phyloP scores from a whole-genome alignment of 2,797 vertebrate species.

The Chaetodon trifasciatus region DNA sequence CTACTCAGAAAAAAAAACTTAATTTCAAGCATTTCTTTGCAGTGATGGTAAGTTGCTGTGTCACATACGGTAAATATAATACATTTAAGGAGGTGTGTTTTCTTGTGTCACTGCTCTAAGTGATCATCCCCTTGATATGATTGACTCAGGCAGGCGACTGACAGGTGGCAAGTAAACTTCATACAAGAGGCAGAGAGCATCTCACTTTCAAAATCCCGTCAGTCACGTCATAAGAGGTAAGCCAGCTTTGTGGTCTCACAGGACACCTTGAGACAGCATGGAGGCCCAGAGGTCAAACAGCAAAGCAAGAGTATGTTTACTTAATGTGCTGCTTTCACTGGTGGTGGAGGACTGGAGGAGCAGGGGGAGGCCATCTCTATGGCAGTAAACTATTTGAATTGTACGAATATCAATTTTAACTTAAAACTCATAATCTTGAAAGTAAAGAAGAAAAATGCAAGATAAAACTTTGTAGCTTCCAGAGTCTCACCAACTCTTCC shows the following conservation, averaged over 20 bases:
- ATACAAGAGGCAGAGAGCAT: conserved; percentile 37
- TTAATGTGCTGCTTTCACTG: neutral
- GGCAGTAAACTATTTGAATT: neutral
- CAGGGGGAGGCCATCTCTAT: neutral
- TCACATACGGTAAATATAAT: too few species aligned
- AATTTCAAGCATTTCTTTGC: neutral
- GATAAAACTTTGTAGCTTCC: neutral
- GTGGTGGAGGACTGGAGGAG: neutral
- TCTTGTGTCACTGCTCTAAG: neutral
- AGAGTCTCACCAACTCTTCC: neutral
- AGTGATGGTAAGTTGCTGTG: neutral
- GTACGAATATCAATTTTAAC: neutral
- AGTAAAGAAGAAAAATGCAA: neutral
- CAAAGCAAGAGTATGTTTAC: conserved; percentile 1
- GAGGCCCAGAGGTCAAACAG: conserved; percentile 21
- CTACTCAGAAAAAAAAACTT: neutral
- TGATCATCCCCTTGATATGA: conserved; percentile 24
- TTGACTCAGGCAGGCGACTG: conserved; percentile 30
- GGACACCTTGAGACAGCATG: conserved; percentile 29
- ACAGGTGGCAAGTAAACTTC: conserved; percentile 40
- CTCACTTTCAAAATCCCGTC: conserved; percentile 31
- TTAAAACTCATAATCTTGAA: neutral
- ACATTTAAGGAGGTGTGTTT: conserved; percentile 7
- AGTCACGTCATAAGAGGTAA: conserved; percentile 50
- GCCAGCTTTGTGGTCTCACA: conserved; percentile 56